Evolutionary conservation across 1,140 invertebrate genomes (phyloP).

Genomic region (Drosophila bocqueti): DNA sequence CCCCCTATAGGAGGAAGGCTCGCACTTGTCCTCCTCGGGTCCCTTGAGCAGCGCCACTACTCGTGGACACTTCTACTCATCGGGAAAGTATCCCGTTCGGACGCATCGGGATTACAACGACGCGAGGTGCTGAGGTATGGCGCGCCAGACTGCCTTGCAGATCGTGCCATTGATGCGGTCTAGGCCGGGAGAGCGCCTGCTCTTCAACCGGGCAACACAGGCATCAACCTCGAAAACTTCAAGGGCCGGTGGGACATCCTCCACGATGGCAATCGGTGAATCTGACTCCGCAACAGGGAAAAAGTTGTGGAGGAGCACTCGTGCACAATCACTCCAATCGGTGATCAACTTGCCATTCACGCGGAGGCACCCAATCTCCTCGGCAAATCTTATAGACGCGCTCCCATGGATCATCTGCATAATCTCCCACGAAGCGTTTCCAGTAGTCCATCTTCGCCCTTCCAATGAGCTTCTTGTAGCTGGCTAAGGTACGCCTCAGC

Average conservation of each 20-base stretch:
- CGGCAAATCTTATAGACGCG: slow-evolving; percentile 30
- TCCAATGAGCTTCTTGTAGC: slow-evolving; percentile 35
- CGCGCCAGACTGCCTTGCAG: slow-evolving; percentile 34
- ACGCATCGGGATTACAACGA: background rate
- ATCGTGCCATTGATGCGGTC: slow-evolving; percentile 30
- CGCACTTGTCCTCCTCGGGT: too few relatives aligned
- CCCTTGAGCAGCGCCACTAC: too few relatives aligned
- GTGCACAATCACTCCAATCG: background rate
- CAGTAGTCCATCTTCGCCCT: slow-evolving; percentile 28
- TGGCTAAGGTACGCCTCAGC: background rate
- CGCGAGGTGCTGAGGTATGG: background rate
- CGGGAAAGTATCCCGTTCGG: background rate
- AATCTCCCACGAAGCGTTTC: slow-evolving; percentile 18
- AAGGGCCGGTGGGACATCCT: too few relatives aligned
- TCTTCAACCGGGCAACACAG: slow-evolving; percentile 16
- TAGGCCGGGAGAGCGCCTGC: slow-evolving; percentile 18
- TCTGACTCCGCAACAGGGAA: slow-evolving; percentile 25
- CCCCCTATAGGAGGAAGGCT: too few relatives aligned
- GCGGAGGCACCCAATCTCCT: background rate
- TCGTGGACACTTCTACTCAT: too few relatives aligned
- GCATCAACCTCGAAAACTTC: slow-evolving; percentile 17
- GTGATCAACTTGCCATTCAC: too few relatives aligned
- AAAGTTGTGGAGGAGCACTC: background rate
- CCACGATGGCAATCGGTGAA: too few relatives aligned
- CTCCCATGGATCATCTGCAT: slow-evolving; percentile 8